Evolutionary conservation across 2,113 vertebrate species (phyloP).

Genomic region (Plecturocebus donacophilus): DNA sequence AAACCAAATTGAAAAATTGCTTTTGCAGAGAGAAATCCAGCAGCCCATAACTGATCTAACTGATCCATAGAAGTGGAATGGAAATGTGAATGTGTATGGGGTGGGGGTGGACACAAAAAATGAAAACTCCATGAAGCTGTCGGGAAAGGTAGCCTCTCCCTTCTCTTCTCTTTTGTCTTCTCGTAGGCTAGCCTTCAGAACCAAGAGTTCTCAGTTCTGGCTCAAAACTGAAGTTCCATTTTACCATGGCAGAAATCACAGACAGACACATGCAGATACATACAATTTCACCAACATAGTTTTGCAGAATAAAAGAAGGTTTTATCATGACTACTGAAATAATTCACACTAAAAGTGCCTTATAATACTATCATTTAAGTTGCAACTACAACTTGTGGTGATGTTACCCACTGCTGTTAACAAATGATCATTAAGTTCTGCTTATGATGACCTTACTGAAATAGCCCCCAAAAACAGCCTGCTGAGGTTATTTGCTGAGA

Average conservation of each 20-base stretch:
- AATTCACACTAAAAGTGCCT: not conserved
- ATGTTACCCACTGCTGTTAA: not conserved
- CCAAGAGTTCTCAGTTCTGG: not conserved
- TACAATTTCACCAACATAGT: not conserved
- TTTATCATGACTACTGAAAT: slow-evolving; percentile 5
- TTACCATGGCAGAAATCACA: not conserved
- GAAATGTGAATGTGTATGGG: accelerated
- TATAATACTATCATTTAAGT: not conserved
- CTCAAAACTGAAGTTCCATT: not conserved
- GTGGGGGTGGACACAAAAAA: accelerated
- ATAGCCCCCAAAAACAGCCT: not conserved
- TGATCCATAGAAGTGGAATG: not conserved
- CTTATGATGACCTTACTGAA: not conserved
- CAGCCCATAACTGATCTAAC: not conserved
- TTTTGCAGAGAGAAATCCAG: not conserved
- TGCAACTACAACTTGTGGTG: not conserved
- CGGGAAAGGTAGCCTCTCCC: not conserved
- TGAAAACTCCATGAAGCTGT: not conserved
- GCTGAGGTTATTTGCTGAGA: not conserved
- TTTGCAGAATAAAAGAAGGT: not conserved
- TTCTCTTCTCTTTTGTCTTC: not conserved
- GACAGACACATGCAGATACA: not conserved
- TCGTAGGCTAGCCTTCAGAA: not conserved
- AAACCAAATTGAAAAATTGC: not conserved
- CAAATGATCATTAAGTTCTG: not conserved